Conservation (phyloP, 2,113 vertebrate genomes). For the Eira barbara region DNA sequence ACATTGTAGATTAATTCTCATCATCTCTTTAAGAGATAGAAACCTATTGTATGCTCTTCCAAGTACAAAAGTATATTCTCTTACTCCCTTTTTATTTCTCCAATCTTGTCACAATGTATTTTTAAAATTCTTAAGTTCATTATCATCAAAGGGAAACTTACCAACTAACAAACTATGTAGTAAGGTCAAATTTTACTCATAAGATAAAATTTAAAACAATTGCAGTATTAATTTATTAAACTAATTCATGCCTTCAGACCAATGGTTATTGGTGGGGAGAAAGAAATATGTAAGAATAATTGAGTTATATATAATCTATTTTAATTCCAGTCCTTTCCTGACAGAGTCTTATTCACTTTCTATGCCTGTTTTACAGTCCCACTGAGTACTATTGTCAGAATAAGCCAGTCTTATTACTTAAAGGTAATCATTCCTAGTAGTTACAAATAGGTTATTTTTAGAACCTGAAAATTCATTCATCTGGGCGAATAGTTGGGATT, state of each 20-base stretch:
- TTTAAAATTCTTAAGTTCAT: background rate
- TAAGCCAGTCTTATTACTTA: background rate
- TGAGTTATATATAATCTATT: background rate
- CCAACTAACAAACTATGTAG: background rate
- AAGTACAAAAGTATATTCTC: background rate
- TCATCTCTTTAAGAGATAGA: background rate
- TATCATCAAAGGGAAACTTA: background rate
- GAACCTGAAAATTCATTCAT: background rate
- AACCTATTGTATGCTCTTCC: background rate
- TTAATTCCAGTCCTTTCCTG: background rate
- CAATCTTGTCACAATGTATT: background rate
- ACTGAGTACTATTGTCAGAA: background rate
- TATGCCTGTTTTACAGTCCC: background rate
- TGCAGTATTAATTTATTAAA: background rate
- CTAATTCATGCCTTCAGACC: background rate
- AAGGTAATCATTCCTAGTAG: background rate
- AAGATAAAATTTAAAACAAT: conserved; percentile 1
- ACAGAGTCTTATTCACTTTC: background rate
- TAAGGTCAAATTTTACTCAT: background rate
- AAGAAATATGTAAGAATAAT: background rate
- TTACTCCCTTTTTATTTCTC: conserved; percentile 3
- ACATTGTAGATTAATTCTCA: background rate
- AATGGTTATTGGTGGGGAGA: background rate
- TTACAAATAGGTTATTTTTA: background rate
- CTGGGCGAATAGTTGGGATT: background rate